These are phyloP conservation scores for Scelioninae gen. 2 DNA, from an alignment of 2,888 invertebrate species.

Conservation along the genomic window DNA sequence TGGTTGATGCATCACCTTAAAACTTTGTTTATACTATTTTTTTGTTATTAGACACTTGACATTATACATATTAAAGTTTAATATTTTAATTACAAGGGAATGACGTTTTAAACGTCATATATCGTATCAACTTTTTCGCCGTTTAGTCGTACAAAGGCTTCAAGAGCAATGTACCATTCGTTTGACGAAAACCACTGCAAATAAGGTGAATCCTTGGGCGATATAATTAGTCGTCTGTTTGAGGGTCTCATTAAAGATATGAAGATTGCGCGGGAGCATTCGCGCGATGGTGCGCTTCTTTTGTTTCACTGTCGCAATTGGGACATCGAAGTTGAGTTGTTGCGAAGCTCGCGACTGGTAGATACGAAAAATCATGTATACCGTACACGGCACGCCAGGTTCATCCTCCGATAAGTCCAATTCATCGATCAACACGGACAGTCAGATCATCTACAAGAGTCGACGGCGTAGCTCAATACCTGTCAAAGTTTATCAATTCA, in stretches of 20 bases:
- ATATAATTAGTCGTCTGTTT: slow-evolving; percentile 54
- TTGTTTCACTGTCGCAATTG: slow-evolving; percentile 49
- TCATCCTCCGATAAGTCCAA: slow-evolving; percentile 65
- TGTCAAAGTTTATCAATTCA: slow-evolving; percentile 68
- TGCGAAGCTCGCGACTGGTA: slow-evolving; percentile 15
- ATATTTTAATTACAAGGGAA: no score
- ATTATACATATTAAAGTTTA: no score
- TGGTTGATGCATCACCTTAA: no score
- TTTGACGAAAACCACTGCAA: slow-evolving; percentile 2
- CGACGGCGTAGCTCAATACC: slow-evolving; percentile 69
- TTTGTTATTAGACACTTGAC: no score
- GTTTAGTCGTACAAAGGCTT: no score
- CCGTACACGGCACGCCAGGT: slow-evolving; percentile 70
- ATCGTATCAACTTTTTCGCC: no score
- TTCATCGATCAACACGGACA: slow-evolving; percentile 65
- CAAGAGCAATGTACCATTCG: no score
- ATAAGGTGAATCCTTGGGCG: slow-evolving; percentile 32
- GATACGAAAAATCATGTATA: slow-evolving; percentile 67
- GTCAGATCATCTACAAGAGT: slow-evolving; percentile 66
- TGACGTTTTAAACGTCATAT: no score
- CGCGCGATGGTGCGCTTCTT: slow-evolving; percentile 50
- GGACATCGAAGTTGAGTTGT: slow-evolving; percentile 43
- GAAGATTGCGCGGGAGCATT: slow-evolving; percentile 57
- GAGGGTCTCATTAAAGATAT: slow-evolving; percentile 59
- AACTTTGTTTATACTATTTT: no score